phyloP scores from a whole-genome alignment of 2,888 invertebrate species.

The Myathropa florea region DNA sequence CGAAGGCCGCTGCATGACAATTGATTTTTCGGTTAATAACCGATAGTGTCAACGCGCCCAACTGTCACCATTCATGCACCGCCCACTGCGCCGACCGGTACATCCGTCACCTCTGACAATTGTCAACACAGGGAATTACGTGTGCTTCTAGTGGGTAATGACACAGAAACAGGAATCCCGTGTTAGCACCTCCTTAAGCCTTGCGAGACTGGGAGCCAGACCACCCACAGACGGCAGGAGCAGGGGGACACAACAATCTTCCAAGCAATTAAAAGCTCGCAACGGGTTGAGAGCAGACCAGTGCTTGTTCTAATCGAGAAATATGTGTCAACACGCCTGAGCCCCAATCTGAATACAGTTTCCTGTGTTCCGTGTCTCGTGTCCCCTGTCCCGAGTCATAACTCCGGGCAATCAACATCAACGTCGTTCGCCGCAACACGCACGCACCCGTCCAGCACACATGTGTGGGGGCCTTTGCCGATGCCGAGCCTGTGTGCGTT shows the following conservation, averaged over 20 bases:
- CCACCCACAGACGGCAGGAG: slow-evolving; percentile 13
- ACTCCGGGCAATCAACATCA: slow-evolving; percentile 24
- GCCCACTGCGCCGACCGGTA: slow-evolving; percentile 22
- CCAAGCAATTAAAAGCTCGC: slow-evolving; percentile 56
- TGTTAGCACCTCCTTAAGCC: slow-evolving; percentile 28
- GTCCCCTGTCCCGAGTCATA: not conserved
- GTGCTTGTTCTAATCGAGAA: slow-evolving; percentile 30
- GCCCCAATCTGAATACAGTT: slow-evolving; percentile 18
- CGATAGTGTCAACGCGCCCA: slow-evolving; percentile 13
- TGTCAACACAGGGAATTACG: slow-evolving; percentile 14
- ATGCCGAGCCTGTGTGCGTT: slow-evolving; percentile 12
- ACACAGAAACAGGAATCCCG: slow-evolving; percentile 11
- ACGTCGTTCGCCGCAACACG: slow-evolving; percentile 26
- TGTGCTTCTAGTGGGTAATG: not conserved
- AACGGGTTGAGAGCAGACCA: slow-evolving; percentile 6
- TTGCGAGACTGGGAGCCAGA: not conserved
- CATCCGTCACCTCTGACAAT: slow-evolving; percentile 34
- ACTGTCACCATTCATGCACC: slow-evolving; percentile 2
- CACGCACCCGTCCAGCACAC: not conserved
- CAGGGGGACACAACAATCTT: slow-evolving; percentile 23
- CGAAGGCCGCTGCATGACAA: not conserved
- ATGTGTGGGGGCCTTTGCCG: too few relatives aligned
- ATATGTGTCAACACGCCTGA: slow-evolving; percentile 58
- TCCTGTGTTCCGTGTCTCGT: not conserved
- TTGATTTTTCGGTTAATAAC: slow-evolving; percentile 16